These are phyloP conservation scores for Sinelater perroti DNA, from an alignment of 2,888 invertebrate genomes.

Conservation along the genomic window DNA sequence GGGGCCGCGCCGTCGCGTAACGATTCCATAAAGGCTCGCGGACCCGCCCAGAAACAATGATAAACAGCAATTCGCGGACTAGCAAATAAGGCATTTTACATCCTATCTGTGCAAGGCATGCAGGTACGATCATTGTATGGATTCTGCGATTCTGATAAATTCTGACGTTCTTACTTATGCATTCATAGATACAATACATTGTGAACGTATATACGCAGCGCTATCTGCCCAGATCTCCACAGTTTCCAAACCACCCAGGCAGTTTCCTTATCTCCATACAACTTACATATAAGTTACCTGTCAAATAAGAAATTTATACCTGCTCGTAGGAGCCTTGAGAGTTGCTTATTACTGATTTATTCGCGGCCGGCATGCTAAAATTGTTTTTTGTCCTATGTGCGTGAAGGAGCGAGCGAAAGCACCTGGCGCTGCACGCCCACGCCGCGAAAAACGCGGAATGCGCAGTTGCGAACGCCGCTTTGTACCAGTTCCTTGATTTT, in stretches of 20 bases:
- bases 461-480: no score
- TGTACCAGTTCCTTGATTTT: no score
- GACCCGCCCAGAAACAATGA: no score
- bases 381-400: conserved; percentile 9
- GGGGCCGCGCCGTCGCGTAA: no score
- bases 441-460: not conserved
- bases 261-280: conserved; percentile 45
- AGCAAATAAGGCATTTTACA: conserved; percentile 33
- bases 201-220: conserved; percentile 36
- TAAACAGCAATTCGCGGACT: conserved; percentile 19
- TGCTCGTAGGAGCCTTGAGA: conserved; percentile 31
- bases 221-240: conserved; percentile 40
- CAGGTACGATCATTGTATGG: conserved; percentile 38
- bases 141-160: conserved; percentile 42
- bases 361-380: conserved; percentile 23
- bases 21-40: no score
- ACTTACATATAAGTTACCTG: conserved; percentile 45
- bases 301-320: conserved; percentile 45
- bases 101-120: conserved; percentile 28
- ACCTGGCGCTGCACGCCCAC: conserved; percentile 1
- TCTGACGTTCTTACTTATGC: conserved; percentile 44
- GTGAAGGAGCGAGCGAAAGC: not conserved
- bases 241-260: conserved; percentile 44
- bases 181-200: conserved; percentile 39
- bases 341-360: conserved; percentile 35